Percentiles rank a stretch among this genome's conserved stretches.
These are phyloP conservation scores for Schizotus pectinicornis DNA, from an alignment of 2,888 invertebrate species.

Conservation along the genomic window DNA sequence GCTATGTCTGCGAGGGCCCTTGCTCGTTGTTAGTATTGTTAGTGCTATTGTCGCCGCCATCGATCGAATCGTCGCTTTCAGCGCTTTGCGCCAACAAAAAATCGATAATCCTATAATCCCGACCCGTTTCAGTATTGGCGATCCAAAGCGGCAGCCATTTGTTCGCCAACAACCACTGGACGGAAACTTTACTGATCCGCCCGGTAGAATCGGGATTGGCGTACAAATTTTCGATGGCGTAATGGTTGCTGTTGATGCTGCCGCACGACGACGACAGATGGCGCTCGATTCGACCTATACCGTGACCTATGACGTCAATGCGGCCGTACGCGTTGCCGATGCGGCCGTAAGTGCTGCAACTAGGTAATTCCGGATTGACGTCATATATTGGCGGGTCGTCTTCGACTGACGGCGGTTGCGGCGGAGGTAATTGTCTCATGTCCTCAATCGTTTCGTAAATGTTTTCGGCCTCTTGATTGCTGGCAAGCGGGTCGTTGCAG, in stretches of 20 bases:
- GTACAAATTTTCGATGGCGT: constrained; percentile 59
- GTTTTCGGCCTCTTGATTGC: constrained; percentile 56
- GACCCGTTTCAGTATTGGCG: constrained; percentile 61
- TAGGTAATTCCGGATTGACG: constrained; percentile 41
- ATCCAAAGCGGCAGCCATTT: constrained; percentile 71
- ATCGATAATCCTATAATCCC: constrained; percentile 54
- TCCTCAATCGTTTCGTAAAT: constrained; percentile 65
- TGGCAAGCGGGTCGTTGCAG: constrained; percentile 57
- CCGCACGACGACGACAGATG: constrained; percentile 72
- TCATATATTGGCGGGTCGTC: constrained; percentile 44
- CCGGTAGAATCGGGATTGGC: constrained; percentile 51
- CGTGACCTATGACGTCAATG: constrained; percentile 62
- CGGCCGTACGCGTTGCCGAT: constrained; percentile 61
- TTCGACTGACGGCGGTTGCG: constrained; percentile 39
- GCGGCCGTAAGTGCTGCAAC: constrained; percentile 55
- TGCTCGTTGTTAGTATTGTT: not conserved
- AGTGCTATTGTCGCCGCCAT: constrained; percentile 32
- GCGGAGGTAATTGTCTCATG: constrained; percentile 48
- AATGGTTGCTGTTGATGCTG: constrained; percentile 59
- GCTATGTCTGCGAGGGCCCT: too few relatives aligned
- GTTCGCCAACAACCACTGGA: constrained; percentile 71
- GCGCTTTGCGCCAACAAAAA: constrained; percentile 52
- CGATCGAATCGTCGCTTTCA: constrained; percentile 44
- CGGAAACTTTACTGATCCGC: constrained; percentile 66
- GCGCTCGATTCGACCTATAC: constrained; percentile 64